Conservation (phyloP, 2,888 invertebrate genomes). For the Tetrapedia diversipes region DNA sequence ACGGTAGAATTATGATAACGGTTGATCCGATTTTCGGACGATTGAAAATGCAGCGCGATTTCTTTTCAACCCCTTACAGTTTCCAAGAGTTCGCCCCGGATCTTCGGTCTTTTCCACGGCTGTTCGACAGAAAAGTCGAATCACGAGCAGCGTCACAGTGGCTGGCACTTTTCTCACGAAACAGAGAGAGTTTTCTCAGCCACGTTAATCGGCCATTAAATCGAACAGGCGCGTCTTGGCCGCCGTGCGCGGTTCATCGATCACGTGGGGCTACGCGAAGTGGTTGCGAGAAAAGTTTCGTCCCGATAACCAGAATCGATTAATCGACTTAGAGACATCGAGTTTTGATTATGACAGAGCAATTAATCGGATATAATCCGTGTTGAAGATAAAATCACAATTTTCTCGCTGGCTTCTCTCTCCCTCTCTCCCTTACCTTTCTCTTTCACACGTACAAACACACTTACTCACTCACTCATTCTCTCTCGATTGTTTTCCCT, state of each 20-base stretch:
- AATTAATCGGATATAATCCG: slow-evolving; percentile 32
- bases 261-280: slow-evolving; percentile 8
- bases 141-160: too few relatives aligned
- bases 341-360: slow-evolving; percentile 12
- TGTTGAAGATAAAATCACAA: neutral
- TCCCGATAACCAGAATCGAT: slow-evolving; percentile 22
- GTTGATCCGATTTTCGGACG: too few relatives aligned
- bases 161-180: neutral
- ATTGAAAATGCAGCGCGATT: too few relatives aligned
- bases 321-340: neutral
- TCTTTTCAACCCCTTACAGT: too few relatives aligned
- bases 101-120: too few relatives aligned
- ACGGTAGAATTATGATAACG: too few relatives aligned
- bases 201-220: slow-evolving; percentile 27
- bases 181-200: neutral
- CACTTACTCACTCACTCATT: too few relatives aligned
- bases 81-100: too few relatives aligned
- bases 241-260: slow-evolving; percentile 21
- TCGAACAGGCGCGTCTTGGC: slow-evolving; percentile 5
- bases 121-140: too few relatives aligned
- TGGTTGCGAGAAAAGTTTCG: slow-evolving; percentile 1
- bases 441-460: too few relatives aligned
- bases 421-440: too few relatives aligned
- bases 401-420: neutral
- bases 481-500: too few relatives aligned